Evolutionary conservation across 1,140 invertebrate species (phyloP).

Genomic region (Chironomus striatipennis): DNA sequence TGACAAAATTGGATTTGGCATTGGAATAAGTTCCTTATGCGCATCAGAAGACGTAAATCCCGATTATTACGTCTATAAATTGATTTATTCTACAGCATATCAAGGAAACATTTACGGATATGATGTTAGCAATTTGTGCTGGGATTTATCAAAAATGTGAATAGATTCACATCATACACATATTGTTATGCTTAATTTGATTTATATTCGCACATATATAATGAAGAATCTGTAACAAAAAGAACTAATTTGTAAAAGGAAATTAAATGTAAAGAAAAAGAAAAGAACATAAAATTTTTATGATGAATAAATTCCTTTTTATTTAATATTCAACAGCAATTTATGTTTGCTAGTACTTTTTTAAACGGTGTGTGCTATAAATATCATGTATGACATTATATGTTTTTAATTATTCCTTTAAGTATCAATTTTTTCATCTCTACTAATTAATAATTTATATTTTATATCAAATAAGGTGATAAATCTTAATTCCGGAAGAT

Average conservation of each 20-base stretch:
- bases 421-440: not conserved
- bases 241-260: not conserved
- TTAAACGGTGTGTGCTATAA: not conserved
- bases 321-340: not conserved
- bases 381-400: constrained; percentile 1
- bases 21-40: not conserved
- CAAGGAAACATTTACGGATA: not conserved
- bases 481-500: not conserved
- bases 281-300: not conserved
- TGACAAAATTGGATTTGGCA: not conserved
- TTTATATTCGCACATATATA: no score
- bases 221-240: no score
- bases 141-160: not conserved
- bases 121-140: not conserved
- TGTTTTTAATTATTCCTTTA: not conserved
- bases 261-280: not conserved
- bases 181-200: not conserved
- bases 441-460: constrained; percentile 8
- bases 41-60: not conserved
- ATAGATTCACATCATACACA: not conserved
- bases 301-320: constrained; percentile 11
- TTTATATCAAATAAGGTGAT: not conserved
- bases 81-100: not conserved
- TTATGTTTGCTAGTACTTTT: not conserved
- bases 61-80: not conserved